Base-by-base conservation (phyloP, 2,888 invertebrate species). In the Lasioglossum villosulum region DNA sequence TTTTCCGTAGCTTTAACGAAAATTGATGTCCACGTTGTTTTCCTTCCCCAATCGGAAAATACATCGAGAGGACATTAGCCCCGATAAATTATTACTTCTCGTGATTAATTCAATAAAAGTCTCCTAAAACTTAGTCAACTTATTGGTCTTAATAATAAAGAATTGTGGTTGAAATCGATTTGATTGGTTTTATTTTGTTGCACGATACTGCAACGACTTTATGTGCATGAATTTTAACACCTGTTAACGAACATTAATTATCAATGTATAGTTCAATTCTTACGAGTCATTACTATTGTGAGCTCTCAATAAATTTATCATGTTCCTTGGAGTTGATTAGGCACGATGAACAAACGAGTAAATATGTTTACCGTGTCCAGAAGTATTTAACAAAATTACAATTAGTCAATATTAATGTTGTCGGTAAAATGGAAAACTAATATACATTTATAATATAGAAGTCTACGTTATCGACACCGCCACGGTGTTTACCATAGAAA, bases 41-140 rank as follows among this genome's bases (percentile, higher is more conserved):
- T 52, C 70, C 39, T 71, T 16, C 66, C 80, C 66, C 27, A 23
- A 34, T 42, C 72, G 30, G 80, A 72, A 80, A 59, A 56, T 6
- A 34, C 73, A n/a, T n/a, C 12, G 42, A 45, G 75, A 70, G 56
- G 14, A 37, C 27, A 8, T 34, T 78, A 16, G 34, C n/a, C 14
- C 30, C 5, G n/a, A 39, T 34, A 23, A 85, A 86, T 86, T 59
- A 75, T 86, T 59, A 75, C 63, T 72, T 19, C 75, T 52, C 68
- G 37, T 72, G 75, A 72, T 75, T 79, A 16, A 75, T 72, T 56
- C 39, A 85, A 79, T 75, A 73, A 85, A 84, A 66, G 59, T 72
- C 42, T 75, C 23, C 42, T 45, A 23, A 68, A 80, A 37, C 37
- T 42, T 27, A 56, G 75, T 39, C 39, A 27, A 78, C 63, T 52